Evolutionary conservation across 2,113 vertebrate genomes (phyloP).

Genomic region (Zapus hudsonius): DNA sequence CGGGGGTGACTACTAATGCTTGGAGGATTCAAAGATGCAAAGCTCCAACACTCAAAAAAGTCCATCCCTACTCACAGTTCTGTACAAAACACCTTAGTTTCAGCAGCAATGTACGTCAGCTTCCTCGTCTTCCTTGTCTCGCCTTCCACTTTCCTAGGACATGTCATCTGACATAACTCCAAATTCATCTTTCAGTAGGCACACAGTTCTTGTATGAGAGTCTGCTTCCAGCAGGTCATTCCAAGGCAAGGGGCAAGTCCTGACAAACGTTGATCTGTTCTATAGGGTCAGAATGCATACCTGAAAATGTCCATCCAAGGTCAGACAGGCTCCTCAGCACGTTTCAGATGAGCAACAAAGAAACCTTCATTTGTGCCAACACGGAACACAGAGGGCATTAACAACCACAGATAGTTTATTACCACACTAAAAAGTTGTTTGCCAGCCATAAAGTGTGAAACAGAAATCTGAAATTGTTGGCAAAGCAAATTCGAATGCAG

Average conservation of each 20-base stretch:
- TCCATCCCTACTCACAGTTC: neutral
- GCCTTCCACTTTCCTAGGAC: neutral
- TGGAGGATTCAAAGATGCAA: neutral
- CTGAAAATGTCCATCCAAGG: neutral
- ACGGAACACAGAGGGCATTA: neutral
- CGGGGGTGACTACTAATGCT: neutral
- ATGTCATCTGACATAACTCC: neutral
- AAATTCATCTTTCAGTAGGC: no score
- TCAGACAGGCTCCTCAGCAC: neutral
- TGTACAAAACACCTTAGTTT: neutral
- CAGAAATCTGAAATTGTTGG: slow-evolving; percentile 64
- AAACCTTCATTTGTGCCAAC: neutral
- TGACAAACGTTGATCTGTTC: neutral
- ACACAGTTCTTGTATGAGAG: neutral
- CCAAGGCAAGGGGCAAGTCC: neutral
- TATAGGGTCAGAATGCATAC: neutral
- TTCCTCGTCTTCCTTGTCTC: neutral
- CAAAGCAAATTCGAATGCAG: slow-evolving; percentile 69
- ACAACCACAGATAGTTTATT: slow-evolving; percentile 30
- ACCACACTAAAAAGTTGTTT: slow-evolving; percentile 47
- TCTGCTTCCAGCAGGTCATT: neutral
- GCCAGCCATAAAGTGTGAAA: slow-evolving; percentile 42
- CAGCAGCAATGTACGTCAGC: neutral
- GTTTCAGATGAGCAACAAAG: neutral
- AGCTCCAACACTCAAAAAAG: neutral